Percentiles rank a stretch among this genome's conserved stretches.
These are phyloP conservation scores for Pollenia angustigena DNA, from an alignment of 2,888 invertebrate genomes.

Conservation along the genomic window DNA sequence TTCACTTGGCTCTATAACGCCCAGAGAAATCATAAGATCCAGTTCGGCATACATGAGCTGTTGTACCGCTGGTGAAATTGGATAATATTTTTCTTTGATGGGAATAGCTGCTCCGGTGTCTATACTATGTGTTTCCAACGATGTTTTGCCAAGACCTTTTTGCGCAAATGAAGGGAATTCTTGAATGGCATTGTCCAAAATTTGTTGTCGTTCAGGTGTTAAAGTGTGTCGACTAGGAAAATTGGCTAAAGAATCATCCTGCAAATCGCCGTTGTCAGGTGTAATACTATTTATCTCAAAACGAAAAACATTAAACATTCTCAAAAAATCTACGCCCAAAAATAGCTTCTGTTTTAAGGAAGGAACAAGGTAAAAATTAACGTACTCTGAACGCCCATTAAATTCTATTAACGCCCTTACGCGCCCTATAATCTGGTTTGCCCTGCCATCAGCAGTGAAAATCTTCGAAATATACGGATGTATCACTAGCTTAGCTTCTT, in stretches of 20 bases:
- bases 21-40: slow-evolving; percentile 77
- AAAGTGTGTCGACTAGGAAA: neutral
- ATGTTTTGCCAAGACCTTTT: slow-evolving; percentile 17
- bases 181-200: neutral
- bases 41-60: slow-evolving; percentile 74
- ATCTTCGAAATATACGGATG: slow-evolving; percentile 2
- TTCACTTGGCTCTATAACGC: slow-evolving; percentile 76
- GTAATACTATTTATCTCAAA: neutral
- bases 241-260: neutral
- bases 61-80: slow-evolving; percentile 68
- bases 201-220: neutral
- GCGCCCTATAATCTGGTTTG: slow-evolving; percentile 38
- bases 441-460: slow-evolving; percentile 32
- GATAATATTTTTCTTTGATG: slow-evolving; percentile 66
- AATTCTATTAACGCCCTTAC: slow-evolving; percentile 29
- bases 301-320: neutral
- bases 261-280: neutral
- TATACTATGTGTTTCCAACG: neutral
- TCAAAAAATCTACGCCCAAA: slow-evolving; percentile 49
- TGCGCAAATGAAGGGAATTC: slow-evolving; percentile 5
- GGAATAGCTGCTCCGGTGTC: slow-evolving; percentile 54
- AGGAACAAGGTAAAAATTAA: slow-evolving; percentile 52
- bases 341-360: slow-evolving; percentile 30
- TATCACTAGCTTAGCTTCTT: neutral
- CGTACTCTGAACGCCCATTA: slow-evolving; percentile 4